Percentiles rank a stretch among this genome's conserved stretches.
These are phyloP conservation scores for Siniperca scherzeri DNA, from an alignment of 2,797 vertebrate genomes.

Conservation along the genomic window DNA sequence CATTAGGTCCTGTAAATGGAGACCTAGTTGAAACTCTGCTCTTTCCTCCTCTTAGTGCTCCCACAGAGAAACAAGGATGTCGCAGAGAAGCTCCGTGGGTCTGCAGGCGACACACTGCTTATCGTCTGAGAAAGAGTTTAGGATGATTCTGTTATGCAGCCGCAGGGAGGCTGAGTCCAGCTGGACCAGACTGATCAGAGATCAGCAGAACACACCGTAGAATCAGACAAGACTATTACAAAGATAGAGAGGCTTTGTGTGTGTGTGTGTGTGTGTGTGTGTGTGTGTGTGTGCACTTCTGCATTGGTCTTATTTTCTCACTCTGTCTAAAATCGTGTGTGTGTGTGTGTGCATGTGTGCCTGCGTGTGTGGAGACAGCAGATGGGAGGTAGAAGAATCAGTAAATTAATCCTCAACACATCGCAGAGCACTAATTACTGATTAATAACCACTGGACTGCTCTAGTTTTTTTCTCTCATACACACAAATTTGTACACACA, in stretches of 20 bases:
- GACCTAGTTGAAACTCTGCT: conserved; percentile 27
- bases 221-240: conserved; percentile 77
- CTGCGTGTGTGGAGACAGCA: conserved; percentile 57
- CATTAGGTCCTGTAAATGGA: conserved; percentile 2
- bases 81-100: conserved; percentile 49
- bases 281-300: conserved; percentile 13
- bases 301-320: conserved; percentile 28
- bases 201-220: conserved; percentile 69
- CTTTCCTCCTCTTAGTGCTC: conserved; percentile 17
- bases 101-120: conserved; percentile 72
- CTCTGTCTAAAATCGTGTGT: conserved; percentile 31
- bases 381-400: conserved; percentile 76
- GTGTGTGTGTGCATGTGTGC: conserved; percentile 32
- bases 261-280: conserved; percentile 36
- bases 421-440: conserved; percentile 77
- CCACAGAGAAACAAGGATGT: conserved; percentile 56
- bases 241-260: conserved; percentile 41
- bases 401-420: conserved; percentile 80
- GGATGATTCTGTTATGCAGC: conserved; percentile 65
- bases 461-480: conserved; percentile 19
- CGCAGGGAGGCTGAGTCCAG: conserved; percentile 65
- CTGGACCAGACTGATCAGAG: conserved; percentile 69
- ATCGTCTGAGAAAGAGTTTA: conserved; percentile 56
- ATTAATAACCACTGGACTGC: conserved; percentile 78
- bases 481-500: not conserved